Evolutionary conservation across 2,797 vertebrate species (phyloP).

Genomic region (Avahi laniger): DNA sequence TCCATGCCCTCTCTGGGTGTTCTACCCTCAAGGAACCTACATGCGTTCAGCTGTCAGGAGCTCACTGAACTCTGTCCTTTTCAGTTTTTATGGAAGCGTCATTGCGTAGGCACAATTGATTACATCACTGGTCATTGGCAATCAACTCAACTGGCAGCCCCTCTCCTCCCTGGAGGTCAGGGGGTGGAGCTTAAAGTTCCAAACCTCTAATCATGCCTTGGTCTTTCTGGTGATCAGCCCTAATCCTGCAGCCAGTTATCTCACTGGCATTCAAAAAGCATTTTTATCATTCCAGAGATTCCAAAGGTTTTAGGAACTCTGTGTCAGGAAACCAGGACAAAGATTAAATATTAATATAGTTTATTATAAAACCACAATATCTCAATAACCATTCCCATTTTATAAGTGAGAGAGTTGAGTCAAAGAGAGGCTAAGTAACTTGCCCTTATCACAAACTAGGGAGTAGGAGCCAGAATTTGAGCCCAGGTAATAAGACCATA

Average conservation of each 20-base stretch:
- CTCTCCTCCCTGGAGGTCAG: neutral
- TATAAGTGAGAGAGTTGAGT: neutral
- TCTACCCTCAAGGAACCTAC: neutral
- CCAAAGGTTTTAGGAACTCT: neutral
- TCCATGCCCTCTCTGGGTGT: neutral
- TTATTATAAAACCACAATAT: neutral
- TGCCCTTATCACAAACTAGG: neutral
- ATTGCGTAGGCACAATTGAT: neutral
- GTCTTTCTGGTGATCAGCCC: neutral
- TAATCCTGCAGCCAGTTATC: neutral
- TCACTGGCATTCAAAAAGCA: neutral
- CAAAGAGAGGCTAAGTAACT: neutral
- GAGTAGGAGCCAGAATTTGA: neutral
- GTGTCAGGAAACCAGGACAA: neutral
- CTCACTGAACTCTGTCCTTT: neutral
- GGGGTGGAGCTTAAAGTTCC: neutral
- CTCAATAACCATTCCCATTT: neutral
- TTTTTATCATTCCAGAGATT: neutral
- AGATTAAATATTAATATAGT: too few species aligned
- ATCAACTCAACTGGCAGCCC: neutral
- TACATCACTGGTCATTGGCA: neutral
- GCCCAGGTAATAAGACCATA: neutral
- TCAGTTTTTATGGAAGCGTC: neutral
- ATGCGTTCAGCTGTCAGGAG: neutral
- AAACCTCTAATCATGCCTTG: neutral